Percentiles rank a stretch among this genome's conserved stretches.
Conservation (phyloP, 2,797 vertebrate genomes). For the Aulostomus chinensis region DNA sequence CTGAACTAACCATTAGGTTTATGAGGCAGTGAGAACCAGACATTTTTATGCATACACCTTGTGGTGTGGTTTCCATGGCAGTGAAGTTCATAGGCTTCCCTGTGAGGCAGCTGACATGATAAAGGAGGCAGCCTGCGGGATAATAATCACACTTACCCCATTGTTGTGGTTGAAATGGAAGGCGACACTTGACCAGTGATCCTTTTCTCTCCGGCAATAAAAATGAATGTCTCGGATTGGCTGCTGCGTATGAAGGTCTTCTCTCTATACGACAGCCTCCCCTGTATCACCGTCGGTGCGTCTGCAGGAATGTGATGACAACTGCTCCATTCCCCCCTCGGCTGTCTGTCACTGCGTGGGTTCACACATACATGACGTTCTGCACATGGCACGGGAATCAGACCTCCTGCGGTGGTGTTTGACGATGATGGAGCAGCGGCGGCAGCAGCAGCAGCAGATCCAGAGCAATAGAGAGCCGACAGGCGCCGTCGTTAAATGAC, state of each 20-base stretch:
- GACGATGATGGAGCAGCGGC: conserved; percentile 39
- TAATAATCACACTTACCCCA: conserved; percentile 75
- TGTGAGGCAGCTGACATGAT: conserved; percentile 39
- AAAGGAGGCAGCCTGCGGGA: conserved; percentile 26
- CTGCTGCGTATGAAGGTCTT: conserved; percentile 65
- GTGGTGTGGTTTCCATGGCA: conserved; percentile 38
- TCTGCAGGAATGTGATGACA: conserved; percentile 73
- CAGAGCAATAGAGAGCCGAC: conserved; percentile 46
- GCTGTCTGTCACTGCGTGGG: conserved; percentile 60
- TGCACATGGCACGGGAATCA: conserved; percentile 61
- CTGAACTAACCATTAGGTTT: conserved; percentile 2
- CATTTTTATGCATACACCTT: no score
- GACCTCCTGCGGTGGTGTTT: conserved; percentile 27
- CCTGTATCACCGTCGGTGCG: conserved; percentile 55
- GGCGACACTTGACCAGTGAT: conserved; percentile 53
- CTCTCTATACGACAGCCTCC: conserved; percentile 60
- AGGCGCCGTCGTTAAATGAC: conserved; percentile 52
- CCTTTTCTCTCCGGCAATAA: conserved; percentile 31
- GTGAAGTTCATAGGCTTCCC: conserved; percentile 46
- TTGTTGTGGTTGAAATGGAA: conserved; percentile 63
- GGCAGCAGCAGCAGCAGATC: conserved; percentile 24
- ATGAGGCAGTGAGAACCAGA: background rate
- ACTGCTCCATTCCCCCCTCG: conserved; percentile 65
- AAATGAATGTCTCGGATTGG: conserved; percentile 44
- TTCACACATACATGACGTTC: conserved; percentile 61